Conservation (phyloP, 1,140 invertebrate genomes). For the Sitophilus oryzae region DNA sequence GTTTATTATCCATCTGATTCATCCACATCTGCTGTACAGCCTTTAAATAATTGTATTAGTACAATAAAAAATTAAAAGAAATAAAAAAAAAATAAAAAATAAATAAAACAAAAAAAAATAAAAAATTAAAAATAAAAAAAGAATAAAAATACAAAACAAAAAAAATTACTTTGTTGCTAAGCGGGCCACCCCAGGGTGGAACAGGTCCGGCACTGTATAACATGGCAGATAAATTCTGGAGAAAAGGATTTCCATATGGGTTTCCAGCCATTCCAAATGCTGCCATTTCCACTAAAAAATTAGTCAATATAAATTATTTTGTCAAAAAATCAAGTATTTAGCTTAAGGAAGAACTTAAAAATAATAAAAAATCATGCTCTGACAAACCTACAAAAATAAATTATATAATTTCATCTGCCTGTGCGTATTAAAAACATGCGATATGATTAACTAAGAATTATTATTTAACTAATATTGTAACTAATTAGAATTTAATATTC, state of each 20-base stretch:
- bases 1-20: conserved; percentile 48
- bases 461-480: too few species aligned
- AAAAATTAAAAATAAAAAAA: neutral
- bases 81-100: conserved; percentile 1
- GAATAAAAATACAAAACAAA: neutral
- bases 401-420: too few species aligned
- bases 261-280: conserved; percentile 51
- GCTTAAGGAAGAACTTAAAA: neutral
- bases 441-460: too few species aligned
- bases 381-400: too few species aligned
- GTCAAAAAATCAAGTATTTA: too few species aligned
- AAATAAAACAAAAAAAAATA: conserved; percentile 15
- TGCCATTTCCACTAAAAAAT: conserved; percentile 54
- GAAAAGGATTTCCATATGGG: conserved; percentile 50
- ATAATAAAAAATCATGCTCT: too few species aligned
- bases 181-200: conserved; percentile 45
- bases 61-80: neutral
- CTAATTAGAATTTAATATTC: too few species aligned
- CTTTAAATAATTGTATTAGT: conserved; percentile 12
- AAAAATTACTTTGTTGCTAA: conserved; percentile 42
- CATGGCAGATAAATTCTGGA: conserved; percentile 48
- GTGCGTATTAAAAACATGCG: too few species aligned
- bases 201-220: conserved; percentile 50
- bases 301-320: conserved; percentile 1
- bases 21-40: conserved; percentile 53